Evolutionary conservation across 2,888 invertebrate species (phyloP).

Genomic region (Bursaphelenchus okinawaensis): DNA sequence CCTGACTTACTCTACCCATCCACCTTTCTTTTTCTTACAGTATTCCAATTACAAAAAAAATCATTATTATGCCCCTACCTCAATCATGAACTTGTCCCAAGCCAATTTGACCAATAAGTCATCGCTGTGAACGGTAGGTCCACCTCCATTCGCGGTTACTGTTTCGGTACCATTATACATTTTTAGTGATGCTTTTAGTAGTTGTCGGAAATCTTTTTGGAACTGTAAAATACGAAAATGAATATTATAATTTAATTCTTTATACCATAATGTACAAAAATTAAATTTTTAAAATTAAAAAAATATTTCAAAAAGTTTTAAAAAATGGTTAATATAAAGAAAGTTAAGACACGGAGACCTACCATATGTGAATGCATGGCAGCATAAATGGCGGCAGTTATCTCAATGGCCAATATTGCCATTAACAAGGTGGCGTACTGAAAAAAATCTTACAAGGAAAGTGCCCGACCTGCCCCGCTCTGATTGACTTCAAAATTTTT

Average conservation of each 20-base stretch:
- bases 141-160: conserved; percentile 15
- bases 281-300: too few species aligned
- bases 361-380: conserved; percentile 54
- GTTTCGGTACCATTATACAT: conserved; percentile 56
- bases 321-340: background rate
- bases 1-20: too few species aligned
- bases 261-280: background rate
- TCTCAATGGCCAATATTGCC: conserved; percentile 54
- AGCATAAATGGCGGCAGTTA: conserved; percentile 55
- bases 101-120: conserved; percentile 50
- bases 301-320: too few species aligned
- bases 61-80: too few species aligned
- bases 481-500: too few species aligned
- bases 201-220: conserved; percentile 54
- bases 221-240: conserved; percentile 39
- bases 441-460: too few species aligned
- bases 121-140: conserved; percentile 11
- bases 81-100: conserved; percentile 57
- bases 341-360: conserved; percentile 5
- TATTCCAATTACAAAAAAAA: too few species aligned
- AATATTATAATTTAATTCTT: background rate
- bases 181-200: conserved; percentile 47
- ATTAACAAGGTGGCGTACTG: conserved; percentile 56
- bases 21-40: too few species aligned
- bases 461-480: too few species aligned